These are phyloP conservation scores for Pleuronectes platessa DNA, from an alignment of 2,113 vertebrate genomes.

Conservation along the genomic window DNA sequence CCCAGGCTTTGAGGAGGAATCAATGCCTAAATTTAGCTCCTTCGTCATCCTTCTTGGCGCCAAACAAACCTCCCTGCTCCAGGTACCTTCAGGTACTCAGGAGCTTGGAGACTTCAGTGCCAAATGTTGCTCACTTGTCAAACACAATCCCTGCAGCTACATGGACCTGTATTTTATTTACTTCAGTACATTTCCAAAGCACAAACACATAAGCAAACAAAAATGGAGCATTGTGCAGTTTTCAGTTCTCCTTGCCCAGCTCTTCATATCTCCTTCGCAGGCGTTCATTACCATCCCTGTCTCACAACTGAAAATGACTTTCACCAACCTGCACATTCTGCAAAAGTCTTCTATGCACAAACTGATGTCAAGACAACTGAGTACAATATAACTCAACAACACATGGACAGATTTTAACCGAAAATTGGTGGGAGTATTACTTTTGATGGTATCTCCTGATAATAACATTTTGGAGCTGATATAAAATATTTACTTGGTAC, in stretches of 20 bases:
- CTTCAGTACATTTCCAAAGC: neutral
- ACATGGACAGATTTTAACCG: too few species aligned
- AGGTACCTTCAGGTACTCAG: neutral
- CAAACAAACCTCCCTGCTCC: neutral
- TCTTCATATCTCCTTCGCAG: neutral
- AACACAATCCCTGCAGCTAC: neutral
- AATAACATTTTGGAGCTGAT: too few species aligned
- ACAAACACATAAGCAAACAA: neutral
- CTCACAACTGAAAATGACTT: neutral
- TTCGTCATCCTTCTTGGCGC: conserved; percentile 1
- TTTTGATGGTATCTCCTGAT: too few species aligned
- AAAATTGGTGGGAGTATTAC: too few species aligned
- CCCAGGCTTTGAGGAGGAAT: neutral
- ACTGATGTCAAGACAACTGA: too few species aligned
- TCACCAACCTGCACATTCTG: too few species aligned
- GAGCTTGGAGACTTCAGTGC: neutral
- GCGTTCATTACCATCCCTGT: neutral
- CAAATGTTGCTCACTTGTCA: neutral
- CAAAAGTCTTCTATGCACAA: too few species aligned
- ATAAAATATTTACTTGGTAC: too few species aligned
- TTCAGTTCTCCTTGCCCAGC: neutral
- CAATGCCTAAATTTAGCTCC: neutral
- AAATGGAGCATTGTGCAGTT: neutral
- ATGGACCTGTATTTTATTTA: neutral
- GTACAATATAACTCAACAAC: too few species aligned